Base-by-base conservation (phyloP, 1,140 invertebrate genomes). In the Dinoponera quadriceps region DNA sequence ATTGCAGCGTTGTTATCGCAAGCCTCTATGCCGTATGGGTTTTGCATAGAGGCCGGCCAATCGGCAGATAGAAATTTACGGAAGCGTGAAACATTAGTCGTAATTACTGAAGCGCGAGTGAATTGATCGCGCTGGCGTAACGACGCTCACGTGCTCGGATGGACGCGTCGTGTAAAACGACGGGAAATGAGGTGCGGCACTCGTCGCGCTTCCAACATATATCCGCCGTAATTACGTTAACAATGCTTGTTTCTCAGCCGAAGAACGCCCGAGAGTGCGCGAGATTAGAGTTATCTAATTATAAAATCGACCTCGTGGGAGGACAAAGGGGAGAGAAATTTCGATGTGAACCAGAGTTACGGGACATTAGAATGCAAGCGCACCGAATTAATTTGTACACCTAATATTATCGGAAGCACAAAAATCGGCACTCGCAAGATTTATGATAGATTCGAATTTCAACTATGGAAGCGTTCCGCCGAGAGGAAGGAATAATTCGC, bases 391-490 rank as follows among this genome's bases (percentile, higher is more conserved):
- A n/a, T n/a, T n/a, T n/a, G n/a, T n/a, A n/a, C n/a, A n/a, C n/a
- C n/a, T n/a, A 44, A 44, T 9, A 44, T 91, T 91, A 90, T 88
- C 81, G 71, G 74, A 71, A 14, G 66, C 74, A 62, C 63, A 69
- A 83, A 69, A 83, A 77, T 60, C 49, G 77, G 59, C 66, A 62
- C 86, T 66, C 85, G 88, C 89, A 89, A 88, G 82, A 86, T 92
- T 90, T 92, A 91, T 91, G 89, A 90, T 88, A 71, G 86, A 90
- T 90, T 88, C 92, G 92, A 93, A 92, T 92, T 93, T 90, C 63
- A 44, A 44, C 38, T 44, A n/a, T 11, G 38, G 38, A 3, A 44
- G 11, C 38, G 38, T 44, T 44, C 44, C 13, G 18, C 22, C 33
- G 38, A 62, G 9, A 48, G 20, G 22, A 29, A 5, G 4, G 54